Evolutionary conservation across 2,888 invertebrate species (phyloP).

Genomic region (Uloborus plumipes): DNA sequence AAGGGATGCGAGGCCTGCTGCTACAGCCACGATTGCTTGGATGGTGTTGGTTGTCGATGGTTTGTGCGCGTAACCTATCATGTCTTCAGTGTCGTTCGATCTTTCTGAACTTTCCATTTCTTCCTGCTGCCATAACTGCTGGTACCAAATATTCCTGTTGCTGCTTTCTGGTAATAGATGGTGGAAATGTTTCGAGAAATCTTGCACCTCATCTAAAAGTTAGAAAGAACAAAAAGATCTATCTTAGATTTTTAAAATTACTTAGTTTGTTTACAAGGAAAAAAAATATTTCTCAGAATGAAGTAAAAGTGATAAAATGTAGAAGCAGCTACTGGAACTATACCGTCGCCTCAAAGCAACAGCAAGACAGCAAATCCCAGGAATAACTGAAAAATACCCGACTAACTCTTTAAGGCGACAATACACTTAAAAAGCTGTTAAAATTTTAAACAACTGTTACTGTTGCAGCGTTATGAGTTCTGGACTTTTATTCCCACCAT

Average conservation of each 20-base stretch:
- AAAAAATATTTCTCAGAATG: too few relatives aligned
- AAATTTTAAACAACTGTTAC: too few relatives aligned
- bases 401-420: too few relatives aligned
- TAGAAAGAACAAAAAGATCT: too few relatives aligned
- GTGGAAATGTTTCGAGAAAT: conserved; percentile 67
- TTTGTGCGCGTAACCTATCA: conserved; percentile 66
- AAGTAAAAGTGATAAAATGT: too few relatives aligned
- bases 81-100: conserved; percentile 67
- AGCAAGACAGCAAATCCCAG: too few relatives aligned
- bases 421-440: too few relatives aligned
- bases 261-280: background rate
- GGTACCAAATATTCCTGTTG: conserved; percentile 72
- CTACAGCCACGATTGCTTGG: conserved; percentile 71
- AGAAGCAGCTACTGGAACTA: too few relatives aligned
- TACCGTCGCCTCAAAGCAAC: too few relatives aligned
- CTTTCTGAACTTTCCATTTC: conserved; percentile 64
- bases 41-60: conserved; percentile 68
- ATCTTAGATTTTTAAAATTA: background rate
- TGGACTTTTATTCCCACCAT: too few relatives aligned
- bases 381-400: too few relatives aligned
- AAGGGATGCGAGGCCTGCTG: conserved; percentile 61
- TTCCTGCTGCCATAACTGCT: conserved; percentile 70
- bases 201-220: conserved; percentile 62
- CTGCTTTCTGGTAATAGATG: conserved; percentile 67
- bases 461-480: too few relatives aligned